Conservation (phyloP, 2,113 vertebrate genomes). For the Budorcas taxicolor region DNA sequence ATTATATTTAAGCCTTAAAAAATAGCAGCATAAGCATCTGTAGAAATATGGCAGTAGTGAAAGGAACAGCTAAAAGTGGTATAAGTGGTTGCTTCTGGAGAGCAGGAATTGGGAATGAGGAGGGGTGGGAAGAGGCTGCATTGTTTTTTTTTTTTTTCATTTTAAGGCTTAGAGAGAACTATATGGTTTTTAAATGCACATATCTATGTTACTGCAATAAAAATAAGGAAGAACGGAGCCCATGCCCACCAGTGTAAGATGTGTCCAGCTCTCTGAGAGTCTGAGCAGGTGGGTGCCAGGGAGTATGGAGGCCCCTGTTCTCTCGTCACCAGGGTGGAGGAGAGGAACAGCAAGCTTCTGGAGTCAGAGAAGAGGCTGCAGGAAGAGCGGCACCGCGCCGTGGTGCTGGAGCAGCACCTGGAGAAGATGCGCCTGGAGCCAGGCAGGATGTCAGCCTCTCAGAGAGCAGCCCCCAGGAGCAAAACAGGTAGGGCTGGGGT, state of each 20-base stretch:
- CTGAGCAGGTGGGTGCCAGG: not conserved
- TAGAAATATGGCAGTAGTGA: not conserved
- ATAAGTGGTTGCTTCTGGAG: not conserved
- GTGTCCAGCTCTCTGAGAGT: not conserved
- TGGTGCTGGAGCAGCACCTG: conserved; percentile 83
- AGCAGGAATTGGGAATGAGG: not conserved
- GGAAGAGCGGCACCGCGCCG: conserved; percentile 69
- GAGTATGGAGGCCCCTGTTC: not conserved
- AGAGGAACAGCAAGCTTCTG: conserved; percentile 67
- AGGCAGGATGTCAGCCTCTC: conserved; percentile 4
- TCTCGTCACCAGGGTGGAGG: conserved; percentile 77
- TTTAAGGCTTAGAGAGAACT: not conserved
- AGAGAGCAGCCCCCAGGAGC: conserved; percentile 41
- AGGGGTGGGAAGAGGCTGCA: not conserved
- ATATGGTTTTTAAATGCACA: not conserved
- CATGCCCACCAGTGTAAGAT: rapidly evolving
- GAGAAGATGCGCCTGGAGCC: conserved; percentile 78
- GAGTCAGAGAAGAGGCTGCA: conserved; percentile 80
- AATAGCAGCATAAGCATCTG: not conserved
- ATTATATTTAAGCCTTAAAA: not conserved
- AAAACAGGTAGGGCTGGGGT: conserved; percentile 66
- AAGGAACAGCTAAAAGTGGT: not conserved
- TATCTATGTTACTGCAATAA: not conserved
- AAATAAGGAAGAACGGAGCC: not conserved
- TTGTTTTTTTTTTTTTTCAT: not conserved